Evolutionary conservation across 35 echinoderm and acorn worm genomes (phyloP).

Genomic region (Ophiothrix spiculata): DNA sequence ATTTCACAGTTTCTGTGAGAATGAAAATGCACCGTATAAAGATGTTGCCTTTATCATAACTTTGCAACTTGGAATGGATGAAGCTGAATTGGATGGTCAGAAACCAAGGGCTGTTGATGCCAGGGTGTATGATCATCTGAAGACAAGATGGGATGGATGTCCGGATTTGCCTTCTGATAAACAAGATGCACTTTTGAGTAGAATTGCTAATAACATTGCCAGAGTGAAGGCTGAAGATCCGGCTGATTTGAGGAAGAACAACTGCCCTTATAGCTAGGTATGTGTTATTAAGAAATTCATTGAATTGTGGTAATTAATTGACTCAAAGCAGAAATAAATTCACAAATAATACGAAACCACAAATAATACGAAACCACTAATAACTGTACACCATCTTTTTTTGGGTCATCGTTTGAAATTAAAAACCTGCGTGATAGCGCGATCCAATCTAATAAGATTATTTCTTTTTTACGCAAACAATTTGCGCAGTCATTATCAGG

Average conservation of each 20-base stretch:
- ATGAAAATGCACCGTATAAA: slow-evolving; percentile 69
- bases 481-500: too few relatives aligned
- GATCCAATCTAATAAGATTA: too few relatives aligned
- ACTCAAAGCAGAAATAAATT: too few relatives aligned
- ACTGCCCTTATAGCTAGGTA: background rate
- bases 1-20: slow-evolving; percentile 79
- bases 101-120: background rate
- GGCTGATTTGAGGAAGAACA: background rate
- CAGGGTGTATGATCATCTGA: background rate
- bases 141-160: slow-evolving; percentile 47
- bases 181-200: slow-evolving; percentile 63
- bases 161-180: slow-evolving; percentile 42
- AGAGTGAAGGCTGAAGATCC: slow-evolving; percentile 20
- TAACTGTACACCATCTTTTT: too few relatives aligned
- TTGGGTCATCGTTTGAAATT: too few relatives aligned
- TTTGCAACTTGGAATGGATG: background rate
- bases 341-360: too few relatives aligned
- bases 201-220: slow-evolving; percentile 71
- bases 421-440: too few relatives aligned
- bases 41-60: slow-evolving; percentile 60
- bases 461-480: too few relatives aligned
- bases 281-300: background rate
- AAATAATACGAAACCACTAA: too few relatives aligned
- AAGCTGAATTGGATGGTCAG: background rate
- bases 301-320: too few relatives aligned